A percentile compares a stretch with the other conserved stretches of the same genome.
Conservation (phyloP, 2,797 vertebrate species). For the Hypotaenidia okinawae region DNA sequence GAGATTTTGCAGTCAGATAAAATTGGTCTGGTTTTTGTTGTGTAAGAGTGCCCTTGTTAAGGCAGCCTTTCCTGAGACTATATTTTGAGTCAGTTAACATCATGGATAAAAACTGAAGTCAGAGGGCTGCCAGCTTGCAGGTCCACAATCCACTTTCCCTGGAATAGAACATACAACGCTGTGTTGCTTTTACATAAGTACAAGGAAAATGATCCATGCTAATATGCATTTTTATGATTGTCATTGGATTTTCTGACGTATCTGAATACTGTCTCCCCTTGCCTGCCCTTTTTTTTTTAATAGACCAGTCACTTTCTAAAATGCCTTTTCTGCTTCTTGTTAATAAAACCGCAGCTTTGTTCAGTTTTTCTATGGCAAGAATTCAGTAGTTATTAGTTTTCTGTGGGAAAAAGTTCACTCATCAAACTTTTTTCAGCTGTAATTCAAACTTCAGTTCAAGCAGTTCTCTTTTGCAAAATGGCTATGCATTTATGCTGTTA, state of each 20-base stretch:
- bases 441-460: neutral
- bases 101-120: no score
- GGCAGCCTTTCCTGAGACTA: no score
- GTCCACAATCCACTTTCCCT: accelerated
- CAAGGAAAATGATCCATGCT: accelerated
- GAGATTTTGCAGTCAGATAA: no score
- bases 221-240: accelerated
- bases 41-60: no score
- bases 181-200: accelerated
- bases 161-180: accelerated
- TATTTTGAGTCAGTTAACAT: no score
- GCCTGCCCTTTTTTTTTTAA: accelerated
- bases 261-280: no score
- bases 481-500: neutral
- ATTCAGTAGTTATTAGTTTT: neutral
- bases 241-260: neutral
- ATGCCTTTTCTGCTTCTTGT: neutral
- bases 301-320: neutral
- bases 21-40: no score
- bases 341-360: neutral
- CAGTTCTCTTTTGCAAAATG: neutral
- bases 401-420: neutral
- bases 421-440: neutral
- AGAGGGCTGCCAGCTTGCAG: neutral
- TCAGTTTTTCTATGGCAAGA: neutral